These are phyloP conservation scores for Cydia fagiglandana DNA, from an alignment of 1,140 invertebrate genomes.

Conservation along the genomic window DNA sequence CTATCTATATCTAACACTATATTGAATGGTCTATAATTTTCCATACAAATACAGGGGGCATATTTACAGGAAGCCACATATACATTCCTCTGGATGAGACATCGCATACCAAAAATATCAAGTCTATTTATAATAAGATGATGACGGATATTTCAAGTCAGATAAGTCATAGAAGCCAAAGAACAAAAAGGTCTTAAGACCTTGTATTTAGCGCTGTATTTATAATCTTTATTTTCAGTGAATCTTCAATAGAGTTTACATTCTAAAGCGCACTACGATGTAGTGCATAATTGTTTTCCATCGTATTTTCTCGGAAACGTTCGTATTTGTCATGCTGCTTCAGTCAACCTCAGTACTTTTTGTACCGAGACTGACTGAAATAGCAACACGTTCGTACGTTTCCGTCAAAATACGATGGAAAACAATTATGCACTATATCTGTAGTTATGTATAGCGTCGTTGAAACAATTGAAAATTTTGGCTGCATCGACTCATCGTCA, in stretches of 20 bases:
- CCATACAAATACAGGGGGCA: constrained; percentile 34
- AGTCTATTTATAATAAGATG: neutral
- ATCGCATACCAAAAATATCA: constrained; percentile 27
- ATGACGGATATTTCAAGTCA: neutral
- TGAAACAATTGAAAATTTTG: neutral
- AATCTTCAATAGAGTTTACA: neutral
- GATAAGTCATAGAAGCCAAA: neutral
- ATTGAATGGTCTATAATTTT: constrained; percentile 9
- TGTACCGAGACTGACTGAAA: no score
- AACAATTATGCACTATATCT: no score
- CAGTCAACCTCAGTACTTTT: no score
- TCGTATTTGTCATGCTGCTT: no score
- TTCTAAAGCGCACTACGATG: no score
- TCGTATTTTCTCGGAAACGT: no score
- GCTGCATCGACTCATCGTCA: neutral
- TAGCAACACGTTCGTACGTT: no score
- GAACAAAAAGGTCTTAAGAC: neutral
- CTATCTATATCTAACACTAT: neutral
- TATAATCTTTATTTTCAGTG: neutral
- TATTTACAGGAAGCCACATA: constrained; percentile 33
- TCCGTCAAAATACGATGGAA: no score
- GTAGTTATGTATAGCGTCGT: neutral
- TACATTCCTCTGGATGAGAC: constrained; percentile 15
- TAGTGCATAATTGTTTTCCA: no score
- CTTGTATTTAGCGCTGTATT: neutral